A percentile compares a stretch with the other conserved stretches of the same genome.
Conservation (phyloP, 2,113 vertebrate genomes). For the Paraplagusia blochii region DNA sequence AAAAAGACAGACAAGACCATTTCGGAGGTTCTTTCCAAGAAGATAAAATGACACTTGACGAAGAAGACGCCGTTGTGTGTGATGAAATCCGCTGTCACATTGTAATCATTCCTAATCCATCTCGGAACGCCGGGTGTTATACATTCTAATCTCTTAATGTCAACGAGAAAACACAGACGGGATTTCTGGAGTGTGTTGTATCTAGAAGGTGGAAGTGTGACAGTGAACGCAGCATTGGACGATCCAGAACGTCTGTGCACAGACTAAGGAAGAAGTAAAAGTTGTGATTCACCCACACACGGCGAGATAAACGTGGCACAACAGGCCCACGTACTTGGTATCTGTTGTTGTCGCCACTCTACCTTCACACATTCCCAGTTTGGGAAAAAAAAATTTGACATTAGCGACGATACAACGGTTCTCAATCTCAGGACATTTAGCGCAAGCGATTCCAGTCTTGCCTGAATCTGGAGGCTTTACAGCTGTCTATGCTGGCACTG, state of each 20-base stretch:
- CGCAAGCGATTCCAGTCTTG: slow-evolving; percentile 40
- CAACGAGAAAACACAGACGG: neutral
- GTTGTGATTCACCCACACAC: slow-evolving; percentile 35
- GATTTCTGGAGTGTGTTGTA: slow-evolving; percentile 16
- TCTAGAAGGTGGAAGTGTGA: slow-evolving; percentile 13
- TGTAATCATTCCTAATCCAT: neutral
- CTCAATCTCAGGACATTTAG: slow-evolving; percentile 32
- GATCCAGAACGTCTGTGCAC: slow-evolving; percentile 16
- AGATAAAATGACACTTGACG: neutral
- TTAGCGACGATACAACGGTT: slow-evolving; percentile 33
- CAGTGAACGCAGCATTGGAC: slow-evolving; percentile 9
- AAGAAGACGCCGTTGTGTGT: neutral
- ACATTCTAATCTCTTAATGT: neutral
- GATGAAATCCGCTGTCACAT: slow-evolving; percentile 9
- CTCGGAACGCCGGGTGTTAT: neutral
- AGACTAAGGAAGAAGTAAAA: slow-evolving; percentile 13
- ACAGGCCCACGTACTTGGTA: slow-evolving; percentile 4
- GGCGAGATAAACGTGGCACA: slow-evolving; percentile 9
- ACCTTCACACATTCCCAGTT: neutral
- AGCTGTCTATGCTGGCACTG: slow-evolving; percentile 44
- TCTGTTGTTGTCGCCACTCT: neutral
- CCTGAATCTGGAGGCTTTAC: slow-evolving; percentile 24
- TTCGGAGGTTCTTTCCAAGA: neutral
- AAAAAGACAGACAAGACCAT: no score
- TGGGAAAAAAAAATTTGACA: slow-evolving; percentile 45